Conservation (phyloP, 2,113 vertebrate species). For the Crotalus helleri region DNA sequence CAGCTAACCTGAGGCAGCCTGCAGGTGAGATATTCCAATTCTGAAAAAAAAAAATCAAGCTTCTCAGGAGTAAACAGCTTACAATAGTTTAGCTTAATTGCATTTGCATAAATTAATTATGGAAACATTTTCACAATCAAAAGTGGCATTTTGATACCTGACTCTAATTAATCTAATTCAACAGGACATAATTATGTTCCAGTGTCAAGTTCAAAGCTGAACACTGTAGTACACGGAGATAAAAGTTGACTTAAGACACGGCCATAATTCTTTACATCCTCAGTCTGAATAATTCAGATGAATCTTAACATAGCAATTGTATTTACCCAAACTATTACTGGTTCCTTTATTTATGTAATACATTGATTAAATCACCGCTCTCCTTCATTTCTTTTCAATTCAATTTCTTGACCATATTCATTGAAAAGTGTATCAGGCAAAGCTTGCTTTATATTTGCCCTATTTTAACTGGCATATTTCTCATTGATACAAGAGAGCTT, state of each 20-base stretch:
- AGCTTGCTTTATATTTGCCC: background rate
- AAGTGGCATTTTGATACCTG: slow-evolving; percentile 11
- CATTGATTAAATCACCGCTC: background rate
- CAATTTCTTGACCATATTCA: background rate
- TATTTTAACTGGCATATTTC: background rate
- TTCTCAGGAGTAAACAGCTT: slow-evolving; percentile 19
- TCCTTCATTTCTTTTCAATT: background rate
- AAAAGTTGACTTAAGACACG: background rate
- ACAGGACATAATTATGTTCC: slow-evolving; percentile 1
- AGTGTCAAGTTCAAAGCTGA: background rate
- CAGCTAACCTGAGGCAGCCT: background rate
- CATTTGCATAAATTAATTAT: slow-evolving; percentile 18
- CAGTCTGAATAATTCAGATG: background rate
- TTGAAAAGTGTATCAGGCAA: background rate
- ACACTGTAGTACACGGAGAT: background rate
- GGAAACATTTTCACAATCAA: slow-evolving; percentile 7
- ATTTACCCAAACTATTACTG: background rate
- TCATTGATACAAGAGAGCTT: background rate
- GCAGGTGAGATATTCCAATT: background rate
- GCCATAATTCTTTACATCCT: background rate
- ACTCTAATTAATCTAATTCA: slow-evolving; percentile 10
- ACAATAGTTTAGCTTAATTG: slow-evolving; percentile 14
- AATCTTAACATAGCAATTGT: background rate
- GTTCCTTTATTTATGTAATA: background rate
- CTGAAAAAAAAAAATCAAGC: background rate